Evolutionary conservation across 1,140 invertebrate species (phyloP), one percentile per base, ranked within the genome.

Genomic region (Sipha flava): DNA sequence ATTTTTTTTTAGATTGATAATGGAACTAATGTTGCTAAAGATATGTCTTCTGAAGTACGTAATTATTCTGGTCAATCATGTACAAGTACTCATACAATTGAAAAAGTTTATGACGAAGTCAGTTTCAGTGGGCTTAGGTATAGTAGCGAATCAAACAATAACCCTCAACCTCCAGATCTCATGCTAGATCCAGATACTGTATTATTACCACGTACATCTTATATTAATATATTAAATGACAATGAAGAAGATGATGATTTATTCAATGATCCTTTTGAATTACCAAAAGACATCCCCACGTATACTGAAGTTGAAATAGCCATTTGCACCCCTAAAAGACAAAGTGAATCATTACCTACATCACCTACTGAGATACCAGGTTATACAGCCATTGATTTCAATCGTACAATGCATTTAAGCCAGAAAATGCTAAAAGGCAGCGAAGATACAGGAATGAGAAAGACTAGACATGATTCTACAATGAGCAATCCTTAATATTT

Each of bases 311-410:
- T 81, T 82, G 62, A 83, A 83, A 70, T 82, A 80, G 34, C 77
- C 85, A 80, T 80, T 86, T 83, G 82, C 81, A 34, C 82, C 84
- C 83, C 64, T 84, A 85, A 81, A 84, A 84, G 83, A n/a, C n/a
- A n/a, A n/a, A n/a, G n/a, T n/a, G n/a, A n/a, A n/a, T n/a, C n/a
- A n/a, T n/a, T n/a, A 88, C 66, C 88, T 89, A 0, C 87, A 86
- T 6, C 88, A 34, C 84, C 87, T 16, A 87, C 88, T 52, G 90
- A 93, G 26, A 59, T 45, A 29, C 10, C 73, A 83, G 92, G 93
- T 62, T 98, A 97, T 84, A 95, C 94, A 12, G 95, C 92, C 0
- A 98, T 98, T 80, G 96, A 98, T 86, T 97, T 97, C 85, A 92
- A 96, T 83, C 94, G 93, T 85, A 97, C 95, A 1, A 91, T 91